Conservation (phyloP, 1,140 invertebrate genomes). For the Drosophila ercepeae region DNA sequence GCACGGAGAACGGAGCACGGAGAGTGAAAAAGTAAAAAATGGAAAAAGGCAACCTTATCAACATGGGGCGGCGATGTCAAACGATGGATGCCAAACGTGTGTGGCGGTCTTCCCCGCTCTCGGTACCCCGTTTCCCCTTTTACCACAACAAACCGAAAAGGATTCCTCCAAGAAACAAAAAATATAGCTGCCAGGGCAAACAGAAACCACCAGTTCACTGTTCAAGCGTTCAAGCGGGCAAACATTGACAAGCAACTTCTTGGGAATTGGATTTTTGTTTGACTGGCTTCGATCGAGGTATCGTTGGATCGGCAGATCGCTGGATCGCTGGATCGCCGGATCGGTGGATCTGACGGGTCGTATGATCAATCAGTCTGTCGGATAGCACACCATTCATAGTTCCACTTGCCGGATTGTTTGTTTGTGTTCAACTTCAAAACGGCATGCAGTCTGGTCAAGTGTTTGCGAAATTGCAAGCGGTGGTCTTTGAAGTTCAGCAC, state of each 20-base stretch:
- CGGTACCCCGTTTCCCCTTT: neutral
- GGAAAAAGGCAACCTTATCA: conserved; percentile 54
- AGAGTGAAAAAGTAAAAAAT: neutral
- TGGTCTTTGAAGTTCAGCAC: conserved; percentile 57
- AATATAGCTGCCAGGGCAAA: conserved; percentile 22
- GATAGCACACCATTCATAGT: conserved; percentile 64
- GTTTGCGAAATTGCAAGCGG: conserved; percentile 63
- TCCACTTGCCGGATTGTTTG: conserved; percentile 57
- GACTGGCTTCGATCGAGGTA: conserved; percentile 44
- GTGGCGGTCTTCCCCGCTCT: conserved; percentile 19
- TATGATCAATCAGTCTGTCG: conserved; percentile 61
- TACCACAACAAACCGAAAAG: conserved; percentile 40
- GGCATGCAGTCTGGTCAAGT: conserved; percentile 62
- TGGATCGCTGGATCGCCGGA: conserved; percentile 24
- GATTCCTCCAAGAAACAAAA: conserved; percentile 18
- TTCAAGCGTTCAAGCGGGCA: conserved; percentile 68
- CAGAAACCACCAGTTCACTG: conserved; percentile 56
- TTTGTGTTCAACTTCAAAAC: conserved; percentile 71
- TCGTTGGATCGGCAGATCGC: conserved; percentile 28
- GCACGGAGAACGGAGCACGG: conserved; percentile 14
- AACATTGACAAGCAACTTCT: conserved; percentile 78
- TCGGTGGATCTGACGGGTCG: conserved; percentile 46
- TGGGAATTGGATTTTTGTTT: conserved; percentile 70
- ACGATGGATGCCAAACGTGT: conserved; percentile 56
- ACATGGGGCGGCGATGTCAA: conserved; percentile 74